Percentiles rank a stretch among this genome's conserved stretches.
These are phyloP conservation scores for Caenorhabditis brenneri DNA, from an alignment of 1,140 invertebrate genomes.

Conservation along the genomic window DNA sequence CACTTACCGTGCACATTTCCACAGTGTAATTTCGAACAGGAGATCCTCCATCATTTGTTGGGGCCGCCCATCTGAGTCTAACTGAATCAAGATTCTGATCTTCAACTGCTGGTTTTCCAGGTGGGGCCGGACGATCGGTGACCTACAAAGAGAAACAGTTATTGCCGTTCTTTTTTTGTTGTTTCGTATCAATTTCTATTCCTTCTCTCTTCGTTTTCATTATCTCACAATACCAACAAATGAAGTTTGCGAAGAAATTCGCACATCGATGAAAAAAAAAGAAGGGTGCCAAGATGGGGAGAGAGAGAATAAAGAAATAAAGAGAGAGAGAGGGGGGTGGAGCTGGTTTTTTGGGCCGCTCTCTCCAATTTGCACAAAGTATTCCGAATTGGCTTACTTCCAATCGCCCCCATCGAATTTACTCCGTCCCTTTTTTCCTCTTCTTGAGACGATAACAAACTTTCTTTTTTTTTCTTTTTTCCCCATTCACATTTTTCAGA, in stretches of 20 bases:
- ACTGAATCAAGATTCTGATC: slow-evolving; percentile 57
- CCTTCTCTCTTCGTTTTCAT: neutral
- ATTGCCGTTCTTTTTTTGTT: neutral
- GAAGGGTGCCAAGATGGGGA: slow-evolving; percentile 35
- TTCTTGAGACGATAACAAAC: slow-evolving; percentile 37
- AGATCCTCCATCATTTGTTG: slow-evolving; percentile 53
- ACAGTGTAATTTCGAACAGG: slow-evolving; percentile 53
- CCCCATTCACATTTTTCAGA: neutral
- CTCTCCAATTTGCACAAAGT: slow-evolving; percentile 43
- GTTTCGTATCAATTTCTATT: neutral
- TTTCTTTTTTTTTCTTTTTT: slow-evolving; percentile 8
- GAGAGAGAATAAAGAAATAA: neutral
- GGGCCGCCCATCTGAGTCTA: slow-evolving; percentile 48
- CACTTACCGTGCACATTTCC: slow-evolving; percentile 54
- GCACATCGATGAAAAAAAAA: slow-evolving; percentile 9
- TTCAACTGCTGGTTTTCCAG: slow-evolving; percentile 54
- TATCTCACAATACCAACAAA: slow-evolving; percentile 42
- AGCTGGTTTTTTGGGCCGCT: slow-evolving; percentile 36
- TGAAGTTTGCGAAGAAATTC: slow-evolving; percentile 39
- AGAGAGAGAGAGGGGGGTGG: slow-evolving; percentile 29
- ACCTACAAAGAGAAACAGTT: slow-evolving; percentile 42
- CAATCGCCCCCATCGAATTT: slow-evolving; percentile 40
- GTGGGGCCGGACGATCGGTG: slow-evolving; percentile 54
- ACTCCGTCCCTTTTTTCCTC: slow-evolving; percentile 20
- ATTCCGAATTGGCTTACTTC: slow-evolving; percentile 43